phyloP scores from a whole-genome alignment of 2,888 invertebrate species.

The Ametastegia equiseti region DNA sequence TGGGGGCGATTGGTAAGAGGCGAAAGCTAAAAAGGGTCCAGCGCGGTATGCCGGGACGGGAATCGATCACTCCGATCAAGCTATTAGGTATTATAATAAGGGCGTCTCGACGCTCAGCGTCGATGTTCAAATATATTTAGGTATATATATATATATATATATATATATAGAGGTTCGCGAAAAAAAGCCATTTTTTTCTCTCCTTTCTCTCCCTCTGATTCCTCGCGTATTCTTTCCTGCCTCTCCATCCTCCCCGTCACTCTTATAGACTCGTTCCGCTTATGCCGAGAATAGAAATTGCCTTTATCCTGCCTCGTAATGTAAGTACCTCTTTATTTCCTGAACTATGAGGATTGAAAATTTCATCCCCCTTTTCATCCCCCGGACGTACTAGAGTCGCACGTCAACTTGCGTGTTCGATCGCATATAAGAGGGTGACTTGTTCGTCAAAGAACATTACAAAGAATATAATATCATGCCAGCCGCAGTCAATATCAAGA shows the following conservation, averaged over 20 bases:
- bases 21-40: constrained; percentile 40
- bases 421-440: neutral
- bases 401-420: constrained; percentile 41
- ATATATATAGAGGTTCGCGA: neutral
- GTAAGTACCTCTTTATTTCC: constrained; percentile 32
- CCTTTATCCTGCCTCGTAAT: constrained; percentile 29
- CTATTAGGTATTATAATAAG: constrained; percentile 47
- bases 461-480: neutral
- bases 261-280: constrained; percentile 16
- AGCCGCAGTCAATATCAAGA: neutral
- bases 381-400: neutral
- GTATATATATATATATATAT: constrained; percentile 26
- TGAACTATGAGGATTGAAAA: constrained; percentile 36
- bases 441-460: neutral
- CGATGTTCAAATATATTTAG: neutral
- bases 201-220: neutral
- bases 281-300: constrained; percentile 33
- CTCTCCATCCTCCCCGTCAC: neutral
- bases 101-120: constrained; percentile 18
- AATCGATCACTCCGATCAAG: constrained; percentile 47
- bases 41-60: neutral
- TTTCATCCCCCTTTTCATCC: neutral
- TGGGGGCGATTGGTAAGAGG: constrained; percentile 30
- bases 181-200: neutral
- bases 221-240: neutral